Evolutionary conservation across 2,797 vertebrate species (phyloP).

Genomic region (Cossypha caffra): DNA sequence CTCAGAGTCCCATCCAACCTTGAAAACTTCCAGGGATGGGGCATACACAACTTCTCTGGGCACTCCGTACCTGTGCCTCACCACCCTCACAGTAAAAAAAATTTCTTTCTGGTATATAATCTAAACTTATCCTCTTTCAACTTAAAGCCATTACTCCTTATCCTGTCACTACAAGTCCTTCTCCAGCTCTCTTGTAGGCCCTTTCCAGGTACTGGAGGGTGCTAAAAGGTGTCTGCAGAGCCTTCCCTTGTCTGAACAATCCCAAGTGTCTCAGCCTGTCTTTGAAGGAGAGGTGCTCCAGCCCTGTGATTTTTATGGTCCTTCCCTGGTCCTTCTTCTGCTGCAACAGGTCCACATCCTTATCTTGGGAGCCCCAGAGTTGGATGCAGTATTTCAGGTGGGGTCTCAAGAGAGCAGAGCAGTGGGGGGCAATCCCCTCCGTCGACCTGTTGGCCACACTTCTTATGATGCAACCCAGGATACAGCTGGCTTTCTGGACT

Average conservation of each 20-base stretch:
- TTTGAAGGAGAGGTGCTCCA: not conserved
- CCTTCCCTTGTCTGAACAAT: not conserved
- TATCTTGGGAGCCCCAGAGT: not conserved
- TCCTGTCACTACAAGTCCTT: not conserved
- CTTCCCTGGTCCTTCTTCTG: not conserved
- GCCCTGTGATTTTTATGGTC: not conserved
- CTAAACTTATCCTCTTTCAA: not conserved
- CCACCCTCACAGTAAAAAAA: not conserved
- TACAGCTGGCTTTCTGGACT: not conserved
- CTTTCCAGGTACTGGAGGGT: not conserved
- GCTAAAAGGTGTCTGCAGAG: not conserved
- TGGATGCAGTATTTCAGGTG: not conserved
- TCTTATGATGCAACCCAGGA: not conserved
- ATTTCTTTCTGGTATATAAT: not conserved
- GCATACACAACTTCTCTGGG: not conserved
- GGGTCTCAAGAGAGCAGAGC: not conserved
- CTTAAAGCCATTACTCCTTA: not conserved
- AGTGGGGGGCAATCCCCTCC: not conserved
- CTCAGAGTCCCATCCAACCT: not conserved
- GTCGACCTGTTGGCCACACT: fast-evolving
- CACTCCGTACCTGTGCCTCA: not conserved
- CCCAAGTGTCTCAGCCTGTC: not conserved
- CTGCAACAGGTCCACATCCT: not conserved
- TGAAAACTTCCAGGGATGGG: not conserved
- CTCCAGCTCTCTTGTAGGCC: not conserved